Conservation (phyloP, 2,888 invertebrate genomes). For the Escarpia spicata region DNA sequence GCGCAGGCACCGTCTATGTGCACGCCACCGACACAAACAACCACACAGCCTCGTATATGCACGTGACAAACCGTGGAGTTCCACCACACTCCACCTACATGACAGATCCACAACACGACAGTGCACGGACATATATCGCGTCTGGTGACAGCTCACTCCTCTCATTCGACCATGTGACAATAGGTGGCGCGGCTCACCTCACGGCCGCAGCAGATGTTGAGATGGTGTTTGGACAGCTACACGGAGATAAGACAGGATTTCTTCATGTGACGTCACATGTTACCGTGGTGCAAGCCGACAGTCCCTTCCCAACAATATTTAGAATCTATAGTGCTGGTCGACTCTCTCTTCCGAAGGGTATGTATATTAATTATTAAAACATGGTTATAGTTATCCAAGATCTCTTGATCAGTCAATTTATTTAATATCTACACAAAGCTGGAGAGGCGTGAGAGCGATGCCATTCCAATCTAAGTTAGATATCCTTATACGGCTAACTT, state of each 20-base stretch:
- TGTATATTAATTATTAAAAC: background rate
- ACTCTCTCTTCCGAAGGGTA: slow-evolving; percentile 47
- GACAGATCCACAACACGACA: slow-evolving; percentile 41
- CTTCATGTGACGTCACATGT: slow-evolving; percentile 45
- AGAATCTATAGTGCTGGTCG: slow-evolving; percentile 44
- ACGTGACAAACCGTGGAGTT: slow-evolving; percentile 47
- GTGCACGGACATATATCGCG: slow-evolving; percentile 45
- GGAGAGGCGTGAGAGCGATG: too few species aligned
- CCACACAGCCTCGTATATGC: slow-evolving; percentile 30
- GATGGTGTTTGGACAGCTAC: slow-evolving; percentile 38
- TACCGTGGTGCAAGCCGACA: slow-evolving; percentile 41
- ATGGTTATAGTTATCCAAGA: background rate
- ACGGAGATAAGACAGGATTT: slow-evolving; percentile 50
- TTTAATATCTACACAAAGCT: too few species aligned
- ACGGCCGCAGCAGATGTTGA: slow-evolving; percentile 38
- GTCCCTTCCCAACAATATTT: slow-evolving; percentile 49
- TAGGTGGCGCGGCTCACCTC: slow-evolving; percentile 48
- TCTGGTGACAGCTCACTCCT: slow-evolving; percentile 32
- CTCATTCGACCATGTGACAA: slow-evolving; percentile 43
- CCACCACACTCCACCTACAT: slow-evolving; percentile 44
- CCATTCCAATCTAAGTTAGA: too few species aligned
- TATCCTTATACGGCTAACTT: too few species aligned
- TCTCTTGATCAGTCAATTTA: too few species aligned
- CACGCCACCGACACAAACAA: slow-evolving; percentile 31
- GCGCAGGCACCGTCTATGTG: slow-evolving; percentile 49